These are phyloP conservation scores for Helicoverpa armigera DNA, from an alignment of 1,140 invertebrate species.

Conservation along the genomic window DNA sequence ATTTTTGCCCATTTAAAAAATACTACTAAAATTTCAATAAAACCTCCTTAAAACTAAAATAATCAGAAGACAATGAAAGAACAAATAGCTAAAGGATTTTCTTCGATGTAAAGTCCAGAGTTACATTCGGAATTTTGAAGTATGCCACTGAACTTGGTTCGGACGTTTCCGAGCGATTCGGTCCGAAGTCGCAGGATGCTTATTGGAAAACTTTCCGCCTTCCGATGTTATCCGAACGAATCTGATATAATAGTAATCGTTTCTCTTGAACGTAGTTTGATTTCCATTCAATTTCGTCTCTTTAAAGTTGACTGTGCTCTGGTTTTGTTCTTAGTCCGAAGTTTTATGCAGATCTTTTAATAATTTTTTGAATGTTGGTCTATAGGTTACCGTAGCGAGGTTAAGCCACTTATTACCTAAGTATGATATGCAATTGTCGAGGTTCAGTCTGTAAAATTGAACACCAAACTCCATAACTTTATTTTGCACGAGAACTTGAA, in stretches of 20 bases:
- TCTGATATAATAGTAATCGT: slow-evolving; percentile 48
- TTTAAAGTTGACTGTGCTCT: background rate
- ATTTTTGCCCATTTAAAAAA: no score
- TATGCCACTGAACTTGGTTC: slow-evolving; percentile 27
- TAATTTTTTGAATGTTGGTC: no score
- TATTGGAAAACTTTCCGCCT: slow-evolving; percentile 45
- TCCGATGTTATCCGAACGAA: slow-evolving; percentile 36
- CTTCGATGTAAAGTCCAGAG: slow-evolving; percentile 24
- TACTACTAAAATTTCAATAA: background rate
- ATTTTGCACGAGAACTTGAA: no score
- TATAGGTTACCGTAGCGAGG: no score
- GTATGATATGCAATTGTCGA: no score
- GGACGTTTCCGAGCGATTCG: background rate
- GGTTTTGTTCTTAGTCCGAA: background rate
- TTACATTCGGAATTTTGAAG: slow-evolving; percentile 18
- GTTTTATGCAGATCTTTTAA: no score
- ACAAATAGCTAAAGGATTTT: background rate
- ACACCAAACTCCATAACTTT: no score
- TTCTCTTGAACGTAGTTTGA: slow-evolving; percentile 45
- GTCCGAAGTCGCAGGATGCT: slow-evolving; percentile 17
- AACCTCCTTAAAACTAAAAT: background rate
- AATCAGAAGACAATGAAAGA: background rate
- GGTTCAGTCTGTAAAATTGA: no score
- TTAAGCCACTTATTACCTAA: no score
- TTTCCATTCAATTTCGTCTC: slow-evolving; percentile 39